These are phyloP conservation scores for Odontesthes bonariensis DNA, from an alignment of 2,113 vertebrate genomes.

Conservation along the genomic window DNA sequence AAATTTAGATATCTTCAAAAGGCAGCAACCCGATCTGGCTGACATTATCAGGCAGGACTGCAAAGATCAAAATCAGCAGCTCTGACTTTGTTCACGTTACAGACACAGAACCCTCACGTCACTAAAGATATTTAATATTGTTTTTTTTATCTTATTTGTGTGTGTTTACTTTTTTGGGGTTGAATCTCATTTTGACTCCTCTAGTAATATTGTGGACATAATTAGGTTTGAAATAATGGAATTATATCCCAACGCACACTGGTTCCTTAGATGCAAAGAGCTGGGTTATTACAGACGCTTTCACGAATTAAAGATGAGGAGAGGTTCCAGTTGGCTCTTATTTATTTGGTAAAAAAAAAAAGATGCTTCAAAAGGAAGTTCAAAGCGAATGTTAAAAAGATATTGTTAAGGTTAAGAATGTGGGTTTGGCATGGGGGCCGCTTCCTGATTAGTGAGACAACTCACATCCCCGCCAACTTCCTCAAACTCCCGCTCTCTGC, in stretches of 20 bases:
- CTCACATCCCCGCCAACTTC: constrained; percentile 62
- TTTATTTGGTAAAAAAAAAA: constrained; percentile 10
- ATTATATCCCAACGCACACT: not conserved
- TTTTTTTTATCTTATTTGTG: constrained; percentile 7
- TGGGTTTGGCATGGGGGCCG: constrained; percentile 50
- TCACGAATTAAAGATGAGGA: not conserved
- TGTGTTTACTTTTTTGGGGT: not conserved
- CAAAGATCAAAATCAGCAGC: constrained; percentile 7
- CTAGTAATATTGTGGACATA: not conserved
- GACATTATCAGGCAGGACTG: not conserved
- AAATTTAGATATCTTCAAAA: constrained; percentile 1
- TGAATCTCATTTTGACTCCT: constrained; percentile 2
- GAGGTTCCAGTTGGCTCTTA: not conserved
- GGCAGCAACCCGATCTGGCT: not conserved
- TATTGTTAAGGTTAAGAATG: constrained; percentile 46
- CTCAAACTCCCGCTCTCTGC: constrained; percentile 69
- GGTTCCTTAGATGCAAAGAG: constrained; percentile 14
- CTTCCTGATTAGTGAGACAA: constrained; percentile 72
- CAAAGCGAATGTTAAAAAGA: constrained; percentile 42
- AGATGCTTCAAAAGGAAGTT: constrained; percentile 11
- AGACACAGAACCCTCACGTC: not conserved
- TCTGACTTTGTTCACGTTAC: not conserved
- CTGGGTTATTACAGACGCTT: not conserved
- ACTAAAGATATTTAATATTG: not conserved
- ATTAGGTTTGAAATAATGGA: constrained; percentile 19